Evolutionary conservation across 2,888 invertebrate species (phyloP), one percentile per base, ranked within the genome.

Genomic region (Drosophila infuscata): DNA sequence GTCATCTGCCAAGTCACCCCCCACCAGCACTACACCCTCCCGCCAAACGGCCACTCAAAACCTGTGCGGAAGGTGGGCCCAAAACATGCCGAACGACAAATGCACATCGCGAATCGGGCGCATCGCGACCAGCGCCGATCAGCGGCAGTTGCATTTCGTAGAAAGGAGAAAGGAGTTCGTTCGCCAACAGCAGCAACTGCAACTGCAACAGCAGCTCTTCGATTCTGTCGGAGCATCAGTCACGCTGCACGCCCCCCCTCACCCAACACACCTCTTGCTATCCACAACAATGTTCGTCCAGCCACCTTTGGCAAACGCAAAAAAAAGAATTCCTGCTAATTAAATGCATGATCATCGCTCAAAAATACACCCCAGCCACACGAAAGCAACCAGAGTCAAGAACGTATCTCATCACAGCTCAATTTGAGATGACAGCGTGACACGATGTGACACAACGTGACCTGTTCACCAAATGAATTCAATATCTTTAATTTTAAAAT

Each of bases 261-360:
- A 25, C 29, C 43, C 17, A 32, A 11, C 12, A 30, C 43, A n/a
- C 35, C 17, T 9, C 38, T 60, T 32, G 25, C 20, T 38, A 15
- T 17, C 17, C 33, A 3, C 25, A 36, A 41, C 9, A 41, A 41
- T 9, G 41, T 41, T 15, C 54, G 17, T 35, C 2, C 43, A 20
- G 53, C 17, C 48, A 20, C 30, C 51, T 41, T 36, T 49, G n/a
- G 30, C 48, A 58, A 32, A 41, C 30, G 49, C 36, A 30, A 54
- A 52, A 20, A 20, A 70, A 66, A 71, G 73, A 84, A 89, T 86
- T 87, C 76, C 81, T 77, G 86, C 87, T 88, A 84, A 88, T 88
- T 86, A 87, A 86, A 87, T 89, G 84, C 89, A 73, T 82, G 88
- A 88, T 83, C 82, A 83, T 75, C 76, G 82, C 83, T 81, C 79